Evolutionary conservation across 2,113 vertebrate species (phyloP).

Genomic region (Merops nubicus): DNA sequence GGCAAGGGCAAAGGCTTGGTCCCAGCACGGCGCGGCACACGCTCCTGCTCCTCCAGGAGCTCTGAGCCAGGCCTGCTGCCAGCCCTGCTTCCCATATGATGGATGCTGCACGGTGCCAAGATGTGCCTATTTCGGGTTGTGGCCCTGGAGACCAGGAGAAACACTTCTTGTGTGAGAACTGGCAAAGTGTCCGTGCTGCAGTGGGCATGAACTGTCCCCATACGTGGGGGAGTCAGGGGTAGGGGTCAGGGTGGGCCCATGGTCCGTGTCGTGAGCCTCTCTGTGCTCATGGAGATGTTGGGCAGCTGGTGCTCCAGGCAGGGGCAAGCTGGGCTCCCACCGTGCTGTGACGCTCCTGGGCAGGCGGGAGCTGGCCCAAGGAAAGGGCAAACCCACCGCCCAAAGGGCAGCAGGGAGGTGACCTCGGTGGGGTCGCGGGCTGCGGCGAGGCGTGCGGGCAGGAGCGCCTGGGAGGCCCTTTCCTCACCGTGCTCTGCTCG

Average conservation of each 20-base stretch:
- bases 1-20: background rate
- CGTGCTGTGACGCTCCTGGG: background rate
- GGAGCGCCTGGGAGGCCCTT: background rate
- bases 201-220: background rate
- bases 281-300: rapidly evolving
- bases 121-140: background rate
- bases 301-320: background rate
- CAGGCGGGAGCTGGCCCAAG: background rate
- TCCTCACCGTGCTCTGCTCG: background rate
- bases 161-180: rapidly evolving
- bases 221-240: rapidly evolving
- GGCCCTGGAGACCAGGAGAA: background rate
- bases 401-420: background rate
- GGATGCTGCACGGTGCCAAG: background rate
- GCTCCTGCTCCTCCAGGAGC: background rate
- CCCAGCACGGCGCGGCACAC: background rate
- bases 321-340: background rate
- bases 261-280: too few species aligned
- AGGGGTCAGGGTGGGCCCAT: background rate
- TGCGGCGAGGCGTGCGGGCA: background rate
- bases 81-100: background rate
- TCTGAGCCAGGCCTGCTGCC: background rate
- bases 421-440: background rate
- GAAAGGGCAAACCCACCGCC: background rate
- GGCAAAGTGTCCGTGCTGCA: background rate